Evolutionary conservation across 2,113 vertebrate genomes (phyloP).

Genomic region (Oostethus manadensis): DNA sequence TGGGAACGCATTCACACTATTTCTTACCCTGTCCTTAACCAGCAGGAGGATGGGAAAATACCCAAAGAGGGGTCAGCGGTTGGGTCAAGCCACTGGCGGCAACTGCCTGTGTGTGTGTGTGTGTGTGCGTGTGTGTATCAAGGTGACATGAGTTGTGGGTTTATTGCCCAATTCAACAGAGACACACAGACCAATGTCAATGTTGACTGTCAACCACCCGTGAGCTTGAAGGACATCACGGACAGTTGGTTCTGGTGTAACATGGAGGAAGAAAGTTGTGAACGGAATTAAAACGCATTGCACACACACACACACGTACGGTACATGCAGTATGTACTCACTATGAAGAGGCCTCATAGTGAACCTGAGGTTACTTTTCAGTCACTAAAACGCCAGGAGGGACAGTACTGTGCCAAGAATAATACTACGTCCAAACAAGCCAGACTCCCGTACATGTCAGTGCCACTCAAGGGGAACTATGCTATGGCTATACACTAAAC

Average conservation of each 20-base stretch:
- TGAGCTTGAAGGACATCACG: conserved; percentile 58
- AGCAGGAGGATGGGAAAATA: conserved; percentile 65
- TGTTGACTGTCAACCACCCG: conserved; percentile 68
- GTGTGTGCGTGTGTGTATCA: conserved; percentile 22
- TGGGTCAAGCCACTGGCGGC: conserved; percentile 45
- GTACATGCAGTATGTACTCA: conserved; percentile 8
- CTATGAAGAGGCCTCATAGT: conserved; percentile 33
- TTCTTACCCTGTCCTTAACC: conserved; percentile 42
- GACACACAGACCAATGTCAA: conserved; percentile 61
- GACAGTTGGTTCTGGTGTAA: conserved; percentile 43
- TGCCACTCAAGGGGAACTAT: conserved; percentile 46
- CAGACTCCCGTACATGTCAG: conserved; percentile 33
- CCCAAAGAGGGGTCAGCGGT: conserved; percentile 52
- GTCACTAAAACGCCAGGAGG: conserved; percentile 29
- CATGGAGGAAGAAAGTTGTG: conserved; percentile 12
- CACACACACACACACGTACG: background rate
- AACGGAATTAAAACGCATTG: conserved; percentile 18
- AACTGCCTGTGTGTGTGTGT: conserved; percentile 40
- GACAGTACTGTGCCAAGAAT: conserved; percentile 31
- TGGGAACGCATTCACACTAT: conserved; percentile 42
- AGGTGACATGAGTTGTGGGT: conserved; percentile 43
- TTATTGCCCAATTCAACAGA: conserved; percentile 43
- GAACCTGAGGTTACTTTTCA: conserved; percentile 20
- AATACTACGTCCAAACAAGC: conserved; percentile 42
- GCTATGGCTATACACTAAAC: conserved; percentile 42